Evolutionary conservation across 2,113 vertebrate species (phyloP), one percentile per base, ranked within the genome.

Genomic region (Microcebus griseorufus): DNA sequence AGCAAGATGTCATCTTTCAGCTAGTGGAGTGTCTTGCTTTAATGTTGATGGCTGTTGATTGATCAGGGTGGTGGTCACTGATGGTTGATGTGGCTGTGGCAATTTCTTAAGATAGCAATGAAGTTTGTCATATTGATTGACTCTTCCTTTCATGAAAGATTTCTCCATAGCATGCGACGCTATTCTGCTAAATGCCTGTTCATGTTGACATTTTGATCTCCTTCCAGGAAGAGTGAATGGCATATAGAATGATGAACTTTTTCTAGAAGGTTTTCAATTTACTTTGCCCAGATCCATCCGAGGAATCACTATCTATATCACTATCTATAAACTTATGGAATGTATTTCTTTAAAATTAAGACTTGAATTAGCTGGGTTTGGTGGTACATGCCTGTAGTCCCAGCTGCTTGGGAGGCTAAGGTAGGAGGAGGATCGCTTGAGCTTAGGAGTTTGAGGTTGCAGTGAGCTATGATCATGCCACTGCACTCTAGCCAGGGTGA

Each of bases 241-340:
- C 42, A 48, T 75, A 25, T 45, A 75, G 25, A 75, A 75, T 29
- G 39, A 23, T 42, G 39, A 73, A 17, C 29, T 45, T 9, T 76
- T 76, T 99, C 39, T 45, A 32, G 42, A 76, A 10, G 42, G 16
- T 45, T 48, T 42, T 48, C 27, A 18, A 48, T 76, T 76, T 45
- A 76, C 42, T 48, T 48, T 48, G 27, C 27, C 42, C 27, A 76
- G 73, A 45, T 76, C 42, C 42, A 32, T 76, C 25, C 17, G 23
- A 29, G 25, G 39, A 75, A 75, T 64, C 72, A 45, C 12, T 42
- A 73, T 45, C 12, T 27, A 75, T 27, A 42, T 42, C 42, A 76
- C n/a, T n/a, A n/a, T 27, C 42, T 48, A 32, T 18, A 76, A 27
- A 14, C 14, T 42, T 48, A 76, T 13, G 7, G 16, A 48, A 32